A percentile compares a stretch with the other conserved stretches of the same genome.
Conservation (phyloP, 1,140 invertebrate species). For the Tetramorium alpestre region DNA sequence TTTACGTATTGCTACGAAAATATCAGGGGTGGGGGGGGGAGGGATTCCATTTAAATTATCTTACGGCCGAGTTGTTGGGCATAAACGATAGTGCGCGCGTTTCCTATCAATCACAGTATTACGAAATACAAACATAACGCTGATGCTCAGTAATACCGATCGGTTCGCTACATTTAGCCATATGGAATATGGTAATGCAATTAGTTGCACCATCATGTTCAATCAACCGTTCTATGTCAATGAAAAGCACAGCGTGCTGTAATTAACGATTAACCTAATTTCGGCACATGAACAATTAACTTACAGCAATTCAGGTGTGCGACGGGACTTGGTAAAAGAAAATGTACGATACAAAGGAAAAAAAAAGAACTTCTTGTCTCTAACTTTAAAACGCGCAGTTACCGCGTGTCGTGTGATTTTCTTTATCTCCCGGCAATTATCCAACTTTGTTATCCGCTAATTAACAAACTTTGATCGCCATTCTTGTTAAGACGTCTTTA, state of each 20-base stretch:
- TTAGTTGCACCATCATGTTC: conserved; percentile 58
- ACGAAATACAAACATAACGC: conserved; percentile 53
- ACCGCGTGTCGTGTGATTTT: conserved; percentile 9
- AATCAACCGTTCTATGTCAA: conserved; percentile 58
- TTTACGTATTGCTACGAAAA: conserved; percentile 3
- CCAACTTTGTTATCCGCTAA: conserved; percentile 22
- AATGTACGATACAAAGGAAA: background rate
- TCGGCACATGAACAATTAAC: conserved; percentile 32
- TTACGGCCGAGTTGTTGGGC: background rate
- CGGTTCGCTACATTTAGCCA: conserved; percentile 53
- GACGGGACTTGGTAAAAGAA: background rate
- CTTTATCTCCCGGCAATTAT: conserved; percentile 24
- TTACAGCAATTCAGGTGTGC: conserved; percentile 29
- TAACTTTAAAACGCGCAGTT: conserved; percentile 7
- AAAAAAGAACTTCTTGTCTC: background rate
- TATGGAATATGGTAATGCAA: conserved; percentile 62
- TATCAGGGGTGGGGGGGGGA: background rate
- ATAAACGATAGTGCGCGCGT: conserved; percentile 27
- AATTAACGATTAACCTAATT: conserved; percentile 60
- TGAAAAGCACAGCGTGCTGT: conserved; percentile 41
- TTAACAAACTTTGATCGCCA: conserved; percentile 10
- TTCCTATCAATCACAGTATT: conserved; percentile 57
- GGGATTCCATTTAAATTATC: conserved; percentile 18
- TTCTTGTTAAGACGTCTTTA: background rate
- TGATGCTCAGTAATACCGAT: conserved; percentile 51